Conservation (phyloP, 1,140 invertebrate genomes). For the Meteorus sp. region DNA sequence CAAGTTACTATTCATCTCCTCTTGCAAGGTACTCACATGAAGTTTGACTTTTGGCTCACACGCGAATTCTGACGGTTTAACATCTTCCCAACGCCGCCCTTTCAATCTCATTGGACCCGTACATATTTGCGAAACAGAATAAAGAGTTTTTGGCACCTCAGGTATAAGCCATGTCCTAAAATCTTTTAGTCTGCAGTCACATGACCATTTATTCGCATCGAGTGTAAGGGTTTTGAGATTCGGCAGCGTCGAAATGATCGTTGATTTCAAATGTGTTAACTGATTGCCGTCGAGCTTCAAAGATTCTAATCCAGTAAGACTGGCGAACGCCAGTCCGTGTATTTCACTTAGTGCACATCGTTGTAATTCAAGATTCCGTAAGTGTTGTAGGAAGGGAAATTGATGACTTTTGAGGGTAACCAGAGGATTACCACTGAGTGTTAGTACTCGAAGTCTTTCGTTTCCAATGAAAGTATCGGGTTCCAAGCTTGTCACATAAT, state of each 20-base stretch:
- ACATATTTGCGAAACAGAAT: constrained; percentile 68
- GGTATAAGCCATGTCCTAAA: constrained; percentile 79
- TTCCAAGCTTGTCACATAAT: constrained; percentile 68
- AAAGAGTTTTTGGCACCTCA: constrained; percentile 64
- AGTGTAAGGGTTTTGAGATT: constrained; percentile 76
- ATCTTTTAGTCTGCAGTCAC: constrained; percentile 80
- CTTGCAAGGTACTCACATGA: constrained; percentile 66
- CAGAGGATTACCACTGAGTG: constrained; percentile 74
- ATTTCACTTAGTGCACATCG: constrained; percentile 74
- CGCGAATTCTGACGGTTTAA: constrained; percentile 70
- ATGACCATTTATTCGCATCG: constrained; percentile 87
- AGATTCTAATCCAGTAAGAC: constrained; percentile 69
- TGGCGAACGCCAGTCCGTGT: constrained; percentile 71
- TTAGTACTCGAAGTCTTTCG: constrained; percentile 69
- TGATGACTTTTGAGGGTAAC: constrained; percentile 64
- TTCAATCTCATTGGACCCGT: constrained; percentile 63
- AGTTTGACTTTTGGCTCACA: constrained; percentile 71
- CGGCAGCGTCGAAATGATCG: constrained; percentile 67
- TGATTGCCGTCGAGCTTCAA: constrained; percentile 72
- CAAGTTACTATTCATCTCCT: constrained; percentile 73
- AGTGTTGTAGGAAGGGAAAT: constrained; percentile 72
- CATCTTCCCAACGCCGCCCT: constrained; percentile 68
- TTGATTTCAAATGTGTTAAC: constrained; percentile 67
- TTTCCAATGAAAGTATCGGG: constrained; percentile 76
- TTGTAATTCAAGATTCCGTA: constrained; percentile 74